Evolutionary conservation across 1,140 invertebrate species (phyloP).

Genomic region (Chelonus insularis): DNA sequence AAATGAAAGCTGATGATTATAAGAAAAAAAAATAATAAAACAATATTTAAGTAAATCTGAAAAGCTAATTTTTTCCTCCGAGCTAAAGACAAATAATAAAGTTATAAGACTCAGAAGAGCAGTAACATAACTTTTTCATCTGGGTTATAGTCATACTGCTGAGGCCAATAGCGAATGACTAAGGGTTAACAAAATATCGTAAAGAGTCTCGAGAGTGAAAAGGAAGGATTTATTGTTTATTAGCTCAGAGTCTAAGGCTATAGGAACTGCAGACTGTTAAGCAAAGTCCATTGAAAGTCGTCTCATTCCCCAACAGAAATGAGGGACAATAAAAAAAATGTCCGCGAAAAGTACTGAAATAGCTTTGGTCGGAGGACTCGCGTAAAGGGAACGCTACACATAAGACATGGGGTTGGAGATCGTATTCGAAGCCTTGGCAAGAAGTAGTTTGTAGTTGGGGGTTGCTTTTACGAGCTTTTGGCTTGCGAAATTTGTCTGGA

Average conservation of each 20-base stretch:
- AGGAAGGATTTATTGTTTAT: conserved; percentile 47
- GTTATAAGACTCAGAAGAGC: not conserved
- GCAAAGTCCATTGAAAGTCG: conserved; percentile 46
- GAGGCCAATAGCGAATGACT: conserved; percentile 19
- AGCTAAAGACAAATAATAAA: conserved; percentile 6
- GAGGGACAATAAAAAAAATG: conserved; percentile 14
- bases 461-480: conserved; percentile 55
- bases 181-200: conserved; percentile 41
- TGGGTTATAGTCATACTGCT: not conserved
- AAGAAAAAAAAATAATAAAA: not conserved
- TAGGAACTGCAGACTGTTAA: conserved; percentile 45
- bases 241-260: conserved; percentile 33
- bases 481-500: conserved; percentile 55
- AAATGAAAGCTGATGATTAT: too few relatives aligned
- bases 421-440: conserved; percentile 23
- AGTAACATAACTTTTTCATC: conserved; percentile 17
- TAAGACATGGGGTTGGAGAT: conserved; percentile 29
- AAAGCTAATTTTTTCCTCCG: not conserved
- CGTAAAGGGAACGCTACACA: conserved; percentile 30
- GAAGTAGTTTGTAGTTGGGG: conserved; percentile 8
- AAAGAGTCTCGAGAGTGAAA: conserved; percentile 21
- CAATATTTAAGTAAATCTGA: not conserved
- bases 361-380: conserved; percentile 1
- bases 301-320: not conserved
- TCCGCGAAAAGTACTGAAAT: conserved; percentile 10